Conservation (phyloP, 2,113 vertebrate species). For the Xyrauchen texanus region DNA sequence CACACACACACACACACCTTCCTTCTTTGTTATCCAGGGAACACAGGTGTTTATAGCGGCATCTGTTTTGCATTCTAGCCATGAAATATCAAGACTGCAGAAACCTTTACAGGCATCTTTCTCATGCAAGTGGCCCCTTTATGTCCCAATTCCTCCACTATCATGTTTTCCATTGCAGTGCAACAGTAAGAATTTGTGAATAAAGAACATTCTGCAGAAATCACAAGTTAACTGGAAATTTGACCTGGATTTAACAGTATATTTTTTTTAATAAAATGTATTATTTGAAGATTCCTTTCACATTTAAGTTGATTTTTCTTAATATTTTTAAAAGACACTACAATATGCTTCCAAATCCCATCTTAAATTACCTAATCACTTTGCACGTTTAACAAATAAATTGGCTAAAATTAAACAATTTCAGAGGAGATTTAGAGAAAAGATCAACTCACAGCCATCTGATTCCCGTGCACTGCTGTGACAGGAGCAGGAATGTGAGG, state of each 20-base stretch:
- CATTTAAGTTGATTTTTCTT: no score
- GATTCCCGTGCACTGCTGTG: slow-evolving; percentile 87
- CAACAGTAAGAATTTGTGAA: neutral
- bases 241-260: neutral
- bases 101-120: slow-evolving; percentile 30
- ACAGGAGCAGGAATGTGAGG: slow-evolving; percentile 84
- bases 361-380: no score
- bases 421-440: neutral
- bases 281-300: neutral
- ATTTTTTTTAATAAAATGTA: neutral
- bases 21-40: slow-evolving; percentile 58
- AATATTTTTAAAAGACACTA: no score
- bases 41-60: slow-evolving; percentile 75
- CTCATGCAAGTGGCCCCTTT: neutral
- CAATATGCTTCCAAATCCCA: no score
- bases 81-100: slow-evolving; percentile 50
- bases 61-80: slow-evolving; percentile 68
- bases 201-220: neutral
- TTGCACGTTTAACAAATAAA: no score
- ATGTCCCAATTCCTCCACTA: neutral
- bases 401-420: neutral
- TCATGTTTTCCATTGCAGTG: neutral
- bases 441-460: slow-evolving; percentile 94
- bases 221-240: neutral
- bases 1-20: slow-evolving; percentile 24